Evolutionary conservation across 2,113 vertebrate species (phyloP).

Genomic region (Sinosuthora webbiana): DNA sequence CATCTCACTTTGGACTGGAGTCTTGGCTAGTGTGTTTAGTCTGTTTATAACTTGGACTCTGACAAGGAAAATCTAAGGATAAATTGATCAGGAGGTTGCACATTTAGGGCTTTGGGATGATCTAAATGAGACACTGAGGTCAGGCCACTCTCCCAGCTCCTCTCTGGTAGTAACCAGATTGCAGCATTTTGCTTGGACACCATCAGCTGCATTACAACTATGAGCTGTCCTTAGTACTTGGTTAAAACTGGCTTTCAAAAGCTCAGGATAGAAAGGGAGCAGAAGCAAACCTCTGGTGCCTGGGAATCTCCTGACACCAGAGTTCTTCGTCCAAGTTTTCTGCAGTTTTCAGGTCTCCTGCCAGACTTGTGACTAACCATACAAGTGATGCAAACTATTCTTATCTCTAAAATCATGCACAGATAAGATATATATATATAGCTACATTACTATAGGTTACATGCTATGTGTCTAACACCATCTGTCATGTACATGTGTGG

Average conservation of each 20-base stretch:
- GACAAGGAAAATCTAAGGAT: neutral
- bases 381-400: neutral
- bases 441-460: neutral
- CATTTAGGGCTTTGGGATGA: neutral
- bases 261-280: neutral
- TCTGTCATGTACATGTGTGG: neutral
- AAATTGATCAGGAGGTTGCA: neutral
- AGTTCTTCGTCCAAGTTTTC: neutral
- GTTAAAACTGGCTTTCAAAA: neutral
- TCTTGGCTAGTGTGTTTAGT: neutral
- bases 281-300: neutral
- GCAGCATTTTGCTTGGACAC: neutral
- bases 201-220: neutral
- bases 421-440: neutral
- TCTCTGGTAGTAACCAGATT: neutral
- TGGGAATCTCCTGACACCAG: neutral
- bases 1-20: neutral
- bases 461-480: constrained; percentile 21
- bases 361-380: neutral
- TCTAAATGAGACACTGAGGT: neutral
- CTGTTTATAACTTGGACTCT: neutral
- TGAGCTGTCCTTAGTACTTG: neutral
- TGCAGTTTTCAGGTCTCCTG: neutral
- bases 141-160: neutral
- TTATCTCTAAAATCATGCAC: neutral